phyloP scores from a whole-genome alignment of 2,113 vertebrate genomes.

The Centropristis striata region DNA sequence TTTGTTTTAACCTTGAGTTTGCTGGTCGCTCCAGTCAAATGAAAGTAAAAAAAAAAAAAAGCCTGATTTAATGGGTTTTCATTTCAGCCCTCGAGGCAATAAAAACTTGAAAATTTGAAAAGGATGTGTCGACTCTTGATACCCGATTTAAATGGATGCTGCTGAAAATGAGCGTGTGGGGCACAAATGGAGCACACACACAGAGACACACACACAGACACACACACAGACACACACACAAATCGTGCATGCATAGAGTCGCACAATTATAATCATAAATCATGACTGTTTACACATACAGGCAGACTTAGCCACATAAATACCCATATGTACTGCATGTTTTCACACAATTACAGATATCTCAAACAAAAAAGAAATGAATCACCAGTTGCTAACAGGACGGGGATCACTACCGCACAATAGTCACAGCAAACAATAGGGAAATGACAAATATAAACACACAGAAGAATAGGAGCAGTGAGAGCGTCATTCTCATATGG shows the following conservation, averaged over 20 bases:
- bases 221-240: too few species aligned
- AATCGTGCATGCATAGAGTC: neutral
- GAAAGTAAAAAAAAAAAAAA: conserved; percentile 15
- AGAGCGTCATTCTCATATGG: conserved; percentile 5
- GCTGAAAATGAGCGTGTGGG: conserved; percentile 5
- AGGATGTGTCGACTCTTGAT: conserved; percentile 22
- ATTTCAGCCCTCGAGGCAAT: conserved; percentile 35
- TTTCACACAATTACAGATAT: conserved; percentile 51
- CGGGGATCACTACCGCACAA: conserved; percentile 59
- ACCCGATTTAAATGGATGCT: conserved; percentile 29
- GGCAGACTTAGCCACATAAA: neutral
- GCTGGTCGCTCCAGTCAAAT: conserved; percentile 39
- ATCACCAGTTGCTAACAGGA: conserved; percentile 60
- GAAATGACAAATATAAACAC: conserved; percentile 76
- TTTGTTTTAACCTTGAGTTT: conserved; percentile 58
- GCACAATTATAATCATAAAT: conserved; percentile 38
- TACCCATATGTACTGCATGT: neutral
- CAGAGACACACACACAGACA: too few species aligned
- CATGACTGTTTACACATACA: conserved; percentile 13
- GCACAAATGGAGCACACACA: neutral
- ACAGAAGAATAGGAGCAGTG: conserved; percentile 63
- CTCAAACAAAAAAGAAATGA: conserved; percentile 34
- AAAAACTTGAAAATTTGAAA: conserved; percentile 36
- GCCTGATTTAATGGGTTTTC: conserved; percentile 55
- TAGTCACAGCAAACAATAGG: conserved; percentile 66